Percentiles rank a stretch among this genome's conserved stretches.
Evolutionary conservation across 2,113 vertebrate genomes (phyloP).

Genomic region (Leucoraja erinaceus): DNA sequence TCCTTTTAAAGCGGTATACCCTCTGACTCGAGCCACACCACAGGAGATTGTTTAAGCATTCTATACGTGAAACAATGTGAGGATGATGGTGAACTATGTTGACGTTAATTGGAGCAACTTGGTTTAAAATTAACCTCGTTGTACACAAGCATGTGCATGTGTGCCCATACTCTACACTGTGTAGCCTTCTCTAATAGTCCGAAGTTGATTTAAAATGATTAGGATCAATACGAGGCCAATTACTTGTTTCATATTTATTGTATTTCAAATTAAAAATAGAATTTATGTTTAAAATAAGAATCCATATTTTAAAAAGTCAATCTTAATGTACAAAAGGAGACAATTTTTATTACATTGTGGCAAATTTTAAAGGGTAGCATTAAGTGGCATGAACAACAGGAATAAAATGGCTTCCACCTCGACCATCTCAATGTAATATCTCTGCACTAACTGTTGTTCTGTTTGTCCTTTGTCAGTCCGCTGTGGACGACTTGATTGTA

Average conservation of each 20-base stretch:
- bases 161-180: neutral
- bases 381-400: neutral
- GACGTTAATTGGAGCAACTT: neutral
- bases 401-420: slow-evolving; percentile 22
- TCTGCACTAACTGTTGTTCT: no score
- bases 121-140: slow-evolving; percentile 22
- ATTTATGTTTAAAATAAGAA: neutral
- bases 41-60: neutral
- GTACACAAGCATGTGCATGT: neutral
- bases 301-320: neutral
- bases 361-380: neutral
- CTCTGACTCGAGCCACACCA: neutral
- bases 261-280: neutral
- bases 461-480: no score
- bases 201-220: slow-evolving; percentile 7
- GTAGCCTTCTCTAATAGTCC: neutral
- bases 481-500: no score
- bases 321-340: neutral
- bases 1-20: neutral
- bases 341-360: neutral
- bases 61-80: neutral
- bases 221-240: slow-evolving; percentile 4
- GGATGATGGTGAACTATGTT: neutral
- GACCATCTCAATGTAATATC: no score
- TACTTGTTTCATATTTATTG: slow-evolving; percentile 12